A percentile compares a stretch with the other conserved stretches of the same genome.
Evolutionary conservation across 2,113 vertebrate genomes (phyloP).

Genomic region (Orycteropus afer): DNA sequence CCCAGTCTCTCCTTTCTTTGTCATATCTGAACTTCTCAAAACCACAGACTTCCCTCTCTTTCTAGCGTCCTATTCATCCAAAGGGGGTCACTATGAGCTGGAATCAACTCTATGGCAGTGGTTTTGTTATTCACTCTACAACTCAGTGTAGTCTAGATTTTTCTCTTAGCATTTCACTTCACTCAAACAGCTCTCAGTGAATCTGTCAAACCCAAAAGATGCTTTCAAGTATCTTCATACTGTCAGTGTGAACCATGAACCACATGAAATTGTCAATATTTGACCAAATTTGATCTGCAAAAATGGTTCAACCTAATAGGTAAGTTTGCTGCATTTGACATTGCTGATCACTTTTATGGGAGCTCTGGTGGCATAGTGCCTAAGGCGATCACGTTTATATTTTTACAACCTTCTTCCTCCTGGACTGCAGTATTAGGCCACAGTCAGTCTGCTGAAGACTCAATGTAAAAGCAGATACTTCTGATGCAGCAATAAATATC

Average conservation of each 20-base stretch:
- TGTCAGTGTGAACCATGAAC: background rate
- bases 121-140: too few species aligned
- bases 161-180: background rate
- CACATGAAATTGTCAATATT: background rate
- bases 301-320: background rate
- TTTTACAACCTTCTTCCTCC: background rate
- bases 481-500: background rate
- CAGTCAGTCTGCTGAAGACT: background rate
- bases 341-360: background rate
- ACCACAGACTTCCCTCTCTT: background rate
- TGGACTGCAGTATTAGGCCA: background rate
- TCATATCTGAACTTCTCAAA: background rate
- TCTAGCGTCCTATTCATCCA: too few species aligned
- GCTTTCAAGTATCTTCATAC: background rate
- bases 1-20: background rate
- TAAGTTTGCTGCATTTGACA: background rate
- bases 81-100: too few species aligned
- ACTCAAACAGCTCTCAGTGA: background rate
- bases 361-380: too few species aligned
- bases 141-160: background rate
- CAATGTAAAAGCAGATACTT: background rate
- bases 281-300: background rate
- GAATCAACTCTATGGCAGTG: too few species aligned
- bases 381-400: too few species aligned
- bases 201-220: background rate